A percentile compares a stretch with the other conserved stretches of the same genome.
These are phyloP conservation scores for Diacarnus erythraeanus DNA, from an alignment of 37 sponge, comb jelly and placozoan species.

Conservation along the genomic window DNA sequence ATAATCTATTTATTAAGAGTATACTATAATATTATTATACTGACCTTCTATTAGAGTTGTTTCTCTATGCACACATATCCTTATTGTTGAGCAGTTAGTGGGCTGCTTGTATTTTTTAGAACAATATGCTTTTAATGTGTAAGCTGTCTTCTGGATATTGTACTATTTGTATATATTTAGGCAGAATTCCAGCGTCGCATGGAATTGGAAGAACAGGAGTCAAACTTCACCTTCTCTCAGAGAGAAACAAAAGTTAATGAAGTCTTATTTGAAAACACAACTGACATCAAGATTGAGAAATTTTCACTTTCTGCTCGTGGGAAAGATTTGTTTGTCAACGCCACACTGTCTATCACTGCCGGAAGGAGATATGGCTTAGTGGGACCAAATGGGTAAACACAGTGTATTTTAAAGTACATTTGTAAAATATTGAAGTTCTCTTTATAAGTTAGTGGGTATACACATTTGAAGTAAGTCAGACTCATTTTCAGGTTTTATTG, in stretches of 20 bases:
- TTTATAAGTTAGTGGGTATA: too few relatives aligned
- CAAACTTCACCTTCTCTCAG: conserved; percentile 79
- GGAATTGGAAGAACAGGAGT: conserved; percentile 14
- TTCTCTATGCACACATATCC: too few relatives aligned
- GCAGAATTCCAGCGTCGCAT: conserved; percentile 33
- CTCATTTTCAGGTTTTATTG: too few relatives aligned
- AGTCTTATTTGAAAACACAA: conserved; percentile 23
- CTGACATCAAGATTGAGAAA: conserved; percentile 75
- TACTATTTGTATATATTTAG: conserved; percentile 11
- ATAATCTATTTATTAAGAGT: too few relatives aligned
- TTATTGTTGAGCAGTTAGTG: too few relatives aligned
- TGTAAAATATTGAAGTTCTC: not conserved
- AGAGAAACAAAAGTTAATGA: conserved; percentile 39
- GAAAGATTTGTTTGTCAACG: conserved; percentile 93
- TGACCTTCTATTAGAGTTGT: too few relatives aligned
- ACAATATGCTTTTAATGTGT: not conserved
- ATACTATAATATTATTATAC: too few relatives aligned
- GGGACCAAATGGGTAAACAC: conserved; percentile 93
- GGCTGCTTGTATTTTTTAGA: too few relatives aligned
- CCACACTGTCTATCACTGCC: conserved; percentile 77
- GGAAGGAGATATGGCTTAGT: conserved; percentile 94
- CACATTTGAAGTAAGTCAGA: too few relatives aligned
- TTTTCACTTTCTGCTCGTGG: conserved; percentile 96
- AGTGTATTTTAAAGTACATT: not conserved
- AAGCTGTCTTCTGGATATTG: not conserved